Conservation (phyloP, 2,797 vertebrate species). For the Echiichthys vipera region DNA sequence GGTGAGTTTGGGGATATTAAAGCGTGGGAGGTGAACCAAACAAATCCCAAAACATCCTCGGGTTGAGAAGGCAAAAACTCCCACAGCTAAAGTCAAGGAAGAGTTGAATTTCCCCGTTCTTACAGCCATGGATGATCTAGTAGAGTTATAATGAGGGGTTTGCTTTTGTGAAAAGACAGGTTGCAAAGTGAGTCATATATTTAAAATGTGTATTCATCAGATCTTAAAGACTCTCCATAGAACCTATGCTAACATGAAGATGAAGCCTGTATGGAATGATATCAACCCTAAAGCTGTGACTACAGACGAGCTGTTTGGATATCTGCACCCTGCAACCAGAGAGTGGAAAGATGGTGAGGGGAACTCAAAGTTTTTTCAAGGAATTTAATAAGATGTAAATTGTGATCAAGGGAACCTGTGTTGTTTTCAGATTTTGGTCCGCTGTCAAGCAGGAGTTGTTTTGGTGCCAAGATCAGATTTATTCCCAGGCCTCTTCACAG, state of each 20-base stretch:
- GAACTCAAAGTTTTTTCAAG: not conserved
- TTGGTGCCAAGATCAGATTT: conserved; percentile 25
- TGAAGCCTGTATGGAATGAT: conserved; percentile 83
- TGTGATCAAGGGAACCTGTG: conserved; percentile 6
- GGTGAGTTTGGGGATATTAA: not conserved
- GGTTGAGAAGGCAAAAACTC: not conserved
- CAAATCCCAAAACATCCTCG: not conserved
- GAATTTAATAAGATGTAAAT: conserved; percentile 26
- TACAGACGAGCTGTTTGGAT: conserved; percentile 85
- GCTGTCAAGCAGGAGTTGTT: conserved; percentile 19
- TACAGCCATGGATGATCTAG: not conserved
- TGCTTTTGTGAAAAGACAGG: not conserved
- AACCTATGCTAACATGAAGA: conserved; percentile 83
- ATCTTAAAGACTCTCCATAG: conserved; percentile 84
- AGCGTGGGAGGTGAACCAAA: not conserved
- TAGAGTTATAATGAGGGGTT: not conserved
- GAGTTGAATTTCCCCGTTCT: not conserved
- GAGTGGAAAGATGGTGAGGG: conserved; percentile 87
- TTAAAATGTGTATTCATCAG: conserved; percentile 50
- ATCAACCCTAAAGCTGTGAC: conserved; percentile 88
- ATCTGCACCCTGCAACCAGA: conserved; percentile 84
- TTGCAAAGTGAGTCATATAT: not conserved
- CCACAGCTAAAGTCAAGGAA: not conserved
- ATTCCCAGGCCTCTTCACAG: conserved; percentile 17
- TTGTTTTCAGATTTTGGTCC: conserved; percentile 23